These are phyloP conservation scores for Drosophila buzzatii DNA, from an alignment of 2,888 invertebrate species.

Conservation along the genomic window DNA sequence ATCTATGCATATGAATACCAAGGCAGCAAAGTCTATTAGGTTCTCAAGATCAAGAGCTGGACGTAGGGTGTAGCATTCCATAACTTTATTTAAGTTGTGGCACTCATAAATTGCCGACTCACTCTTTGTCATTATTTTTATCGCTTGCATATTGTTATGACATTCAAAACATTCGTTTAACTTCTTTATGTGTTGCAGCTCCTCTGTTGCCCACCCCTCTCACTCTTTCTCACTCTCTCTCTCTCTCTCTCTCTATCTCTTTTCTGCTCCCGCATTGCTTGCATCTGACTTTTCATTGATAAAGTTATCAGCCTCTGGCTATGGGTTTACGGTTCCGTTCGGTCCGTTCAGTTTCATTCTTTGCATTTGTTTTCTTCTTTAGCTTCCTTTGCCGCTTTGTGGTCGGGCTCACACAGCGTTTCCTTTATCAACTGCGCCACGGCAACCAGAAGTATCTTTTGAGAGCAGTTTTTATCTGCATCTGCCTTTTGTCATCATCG, in stretches of 20 bases:
- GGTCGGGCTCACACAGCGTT: conserved; percentile 53
- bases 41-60: conserved; percentile 98
- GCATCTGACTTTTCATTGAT: conserved; percentile 70
- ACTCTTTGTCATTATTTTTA: conserved; percentile 53
- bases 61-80: conserved; percentile 87
- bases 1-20: conserved; percentile 90
- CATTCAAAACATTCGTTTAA: conserved; percentile 61
- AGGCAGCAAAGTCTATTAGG: conserved; percentile 95
- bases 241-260: neutral
- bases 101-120: conserved; percentile 56
- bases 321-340: conserved; percentile 50
- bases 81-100: conserved; percentile 48
- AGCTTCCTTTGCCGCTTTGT: conserved; percentile 48
- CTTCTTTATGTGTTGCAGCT: conserved; percentile 34
- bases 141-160: conserved; percentile 71
- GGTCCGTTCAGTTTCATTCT: conserved; percentile 35
- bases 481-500: conserved; percentile 61
- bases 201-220: neutral
- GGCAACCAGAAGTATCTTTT: conserved; percentile 66
- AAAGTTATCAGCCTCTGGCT: conserved; percentile 74
- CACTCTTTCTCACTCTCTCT: neutral
- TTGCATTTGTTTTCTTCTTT: conserved; percentile 32
- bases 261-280: conserved; percentile 1
- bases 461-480: conserved; percentile 57
- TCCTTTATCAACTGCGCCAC: conserved; percentile 68